Base-by-base conservation (phyloP, 2,113 vertebrate species). In the Amphiprion ocellaris region DNA sequence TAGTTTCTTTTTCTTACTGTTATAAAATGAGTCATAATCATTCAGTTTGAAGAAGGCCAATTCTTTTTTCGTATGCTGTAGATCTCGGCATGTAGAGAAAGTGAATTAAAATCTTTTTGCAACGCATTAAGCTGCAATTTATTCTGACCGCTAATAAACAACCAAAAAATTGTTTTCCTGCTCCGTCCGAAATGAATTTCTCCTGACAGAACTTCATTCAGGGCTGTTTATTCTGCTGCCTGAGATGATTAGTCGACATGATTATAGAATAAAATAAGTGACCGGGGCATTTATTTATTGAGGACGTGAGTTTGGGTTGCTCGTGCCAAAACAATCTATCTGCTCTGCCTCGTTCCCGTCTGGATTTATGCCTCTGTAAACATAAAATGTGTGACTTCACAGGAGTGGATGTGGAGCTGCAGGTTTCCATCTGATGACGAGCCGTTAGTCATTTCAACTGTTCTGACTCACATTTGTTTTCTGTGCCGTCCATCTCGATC, bases 401-500 rank as follows among this genome's bases (percentile, higher is more conserved):
- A 10, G 6, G 9, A 37, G 33, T 37, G 33, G 33, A 37, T 10
- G 33, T 21, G 0, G 53, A 70, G 76, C 39, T 52, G 67, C 58
- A 30, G 30, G 8, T 5, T 67, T 79, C 74, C 70, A 46, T 47
- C 53, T 41, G 68, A 23, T 21, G 74, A 68, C n/a, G 61, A 4
- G 4, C 10, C 10, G 64, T 80, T 65, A 61, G 41, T 67, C 63
- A 28, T 56, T 26, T 0, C 6, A 7, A 60, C 10, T 10, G 21
- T 65, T 59, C 73, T 4, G 0, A 90, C 93, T 98, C 93, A 98
- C 97, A 99, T 95, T 98, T 98, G 87, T 99, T 98, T 88, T 98
- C 97, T 4, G 97, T 98, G 65, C 97, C 97, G 0, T 99, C 97
- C 96, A 99, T 89, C 89, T 97, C 95, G 16, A 98, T 94, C 97